phyloP scores from a whole-genome alignment of 2,113 vertebrate species.

The Thalassarche chlororhynchos region DNA sequence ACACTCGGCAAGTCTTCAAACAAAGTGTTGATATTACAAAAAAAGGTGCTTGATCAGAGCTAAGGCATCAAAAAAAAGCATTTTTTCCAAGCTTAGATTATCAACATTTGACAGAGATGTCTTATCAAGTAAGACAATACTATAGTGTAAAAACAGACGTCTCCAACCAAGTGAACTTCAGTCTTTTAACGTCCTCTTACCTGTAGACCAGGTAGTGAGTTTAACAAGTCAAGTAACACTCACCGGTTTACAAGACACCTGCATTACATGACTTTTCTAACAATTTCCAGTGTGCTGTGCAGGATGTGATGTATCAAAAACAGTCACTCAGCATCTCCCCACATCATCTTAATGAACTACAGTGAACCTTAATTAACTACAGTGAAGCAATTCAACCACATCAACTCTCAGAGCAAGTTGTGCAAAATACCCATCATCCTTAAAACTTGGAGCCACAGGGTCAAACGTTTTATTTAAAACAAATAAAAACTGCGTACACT shows the following conservation, averaged over 20 bases:
- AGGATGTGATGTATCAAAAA: background rate
- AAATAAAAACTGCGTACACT: fast-evolving
- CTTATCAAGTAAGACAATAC: background rate
- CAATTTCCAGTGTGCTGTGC: background rate
- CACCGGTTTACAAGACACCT: background rate
- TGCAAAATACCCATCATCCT: background rate
- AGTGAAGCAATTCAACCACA: background rate
- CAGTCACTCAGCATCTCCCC: background rate
- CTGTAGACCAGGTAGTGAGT: background rate
- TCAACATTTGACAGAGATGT: background rate
- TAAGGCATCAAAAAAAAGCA: background rate
- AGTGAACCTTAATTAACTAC: background rate
- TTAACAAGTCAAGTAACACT: background rate
- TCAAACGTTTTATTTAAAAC: background rate
- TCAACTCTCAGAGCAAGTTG: background rate
- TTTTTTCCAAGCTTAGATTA: background rate
- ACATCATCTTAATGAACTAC: background rate
- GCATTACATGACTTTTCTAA: background rate
- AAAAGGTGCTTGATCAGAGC: background rate
- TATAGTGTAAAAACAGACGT: background rate
- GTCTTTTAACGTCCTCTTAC: background rate
- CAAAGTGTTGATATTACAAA: background rate
- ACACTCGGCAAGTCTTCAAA: background rate
- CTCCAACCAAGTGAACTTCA: background rate
- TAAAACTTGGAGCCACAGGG: background rate